phyloP scores from a whole-genome alignment of 2,888 invertebrate genomes.

The Glaucopsyche alexis region DNA sequence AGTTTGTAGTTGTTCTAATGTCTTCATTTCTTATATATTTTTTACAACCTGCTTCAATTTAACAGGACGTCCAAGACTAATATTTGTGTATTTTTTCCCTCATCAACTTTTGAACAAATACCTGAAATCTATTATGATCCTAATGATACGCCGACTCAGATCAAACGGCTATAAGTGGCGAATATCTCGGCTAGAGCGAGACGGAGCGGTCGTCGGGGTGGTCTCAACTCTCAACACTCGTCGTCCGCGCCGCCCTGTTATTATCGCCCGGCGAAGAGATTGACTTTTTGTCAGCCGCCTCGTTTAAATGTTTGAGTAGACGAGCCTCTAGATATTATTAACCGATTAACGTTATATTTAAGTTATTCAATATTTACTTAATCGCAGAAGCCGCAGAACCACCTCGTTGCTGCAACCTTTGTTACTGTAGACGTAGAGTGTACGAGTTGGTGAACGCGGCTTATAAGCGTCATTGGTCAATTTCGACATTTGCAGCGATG shows the following conservation, averaged over 20 bases:
- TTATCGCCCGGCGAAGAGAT: slow-evolving; percentile 6
- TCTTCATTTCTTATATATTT: background rate
- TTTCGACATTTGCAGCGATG: too few relatives aligned
- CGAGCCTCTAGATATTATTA: background rate
- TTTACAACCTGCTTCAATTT: background rate
- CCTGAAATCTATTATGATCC: background rate
- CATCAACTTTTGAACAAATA: background rate
- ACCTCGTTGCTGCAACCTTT: too few relatives aligned
- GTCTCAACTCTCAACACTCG: background rate
- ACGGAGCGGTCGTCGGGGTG: background rate
- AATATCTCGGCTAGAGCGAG: background rate
- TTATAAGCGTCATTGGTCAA: too few relatives aligned
- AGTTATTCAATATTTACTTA: too few relatives aligned
- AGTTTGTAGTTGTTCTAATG: background rate
- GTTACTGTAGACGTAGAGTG: too few relatives aligned
- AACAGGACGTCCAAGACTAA: background rate
- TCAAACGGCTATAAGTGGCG: background rate
- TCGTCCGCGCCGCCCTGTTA: background rate
- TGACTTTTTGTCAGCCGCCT: background rate
- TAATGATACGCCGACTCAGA: slow-evolving; percentile 1
- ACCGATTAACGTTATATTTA: background rate
- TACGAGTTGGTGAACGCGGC: too few relatives aligned
- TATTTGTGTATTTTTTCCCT: background rate
- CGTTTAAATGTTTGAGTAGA: background rate
- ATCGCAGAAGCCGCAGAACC: too few relatives aligned